Percentiles rank a stretch among this genome's conserved stretches.
phyloP scores from a whole-genome alignment of 1,140 invertebrate genomes.

The Trachymyrmex cornetzi region DNA sequence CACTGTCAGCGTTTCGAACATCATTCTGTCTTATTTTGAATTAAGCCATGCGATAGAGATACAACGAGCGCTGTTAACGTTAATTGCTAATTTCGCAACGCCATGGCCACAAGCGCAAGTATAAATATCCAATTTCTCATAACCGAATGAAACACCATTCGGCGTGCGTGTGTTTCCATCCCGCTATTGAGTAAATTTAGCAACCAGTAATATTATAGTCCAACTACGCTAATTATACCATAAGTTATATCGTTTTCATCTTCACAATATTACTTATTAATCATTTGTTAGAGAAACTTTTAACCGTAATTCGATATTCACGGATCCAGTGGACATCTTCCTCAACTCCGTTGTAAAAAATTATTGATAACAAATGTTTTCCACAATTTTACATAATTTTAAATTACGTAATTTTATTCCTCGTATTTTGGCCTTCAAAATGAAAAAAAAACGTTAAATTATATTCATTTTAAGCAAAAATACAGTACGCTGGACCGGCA shows the following conservation, averaged over 20 bases:
- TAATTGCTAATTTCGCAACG: conserved; percentile 62
- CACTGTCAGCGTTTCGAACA: conserved; percentile 54
- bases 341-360: too few relatives aligned
- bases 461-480: too few relatives aligned
- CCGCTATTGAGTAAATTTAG: conserved; percentile 29
- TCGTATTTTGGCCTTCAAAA: too few relatives aligned
- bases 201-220: background rate
- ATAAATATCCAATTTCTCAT: conserved; percentile 53
- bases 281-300: background rate
- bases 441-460: too few relatives aligned
- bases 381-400: too few relatives aligned
- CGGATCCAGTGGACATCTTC: too few relatives aligned
- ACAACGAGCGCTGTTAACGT: conserved; percentile 53
- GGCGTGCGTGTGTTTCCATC: background rate
- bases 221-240: background rate
- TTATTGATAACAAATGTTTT: too few relatives aligned
- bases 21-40: conserved; percentile 59
- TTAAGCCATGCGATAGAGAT: conserved; percentile 44
- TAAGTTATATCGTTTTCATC: conserved; percentile 4
- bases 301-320: too few relatives aligned
- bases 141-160: conserved; percentile 23
- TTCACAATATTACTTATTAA: background rate
- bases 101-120: conserved; percentile 29
- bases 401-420: too few relatives aligned
- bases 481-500: too few relatives aligned